These are phyloP conservation scores for Helostoma temminkii DNA, from an alignment of 2,797 vertebrate genomes.

Conservation along the genomic window DNA sequence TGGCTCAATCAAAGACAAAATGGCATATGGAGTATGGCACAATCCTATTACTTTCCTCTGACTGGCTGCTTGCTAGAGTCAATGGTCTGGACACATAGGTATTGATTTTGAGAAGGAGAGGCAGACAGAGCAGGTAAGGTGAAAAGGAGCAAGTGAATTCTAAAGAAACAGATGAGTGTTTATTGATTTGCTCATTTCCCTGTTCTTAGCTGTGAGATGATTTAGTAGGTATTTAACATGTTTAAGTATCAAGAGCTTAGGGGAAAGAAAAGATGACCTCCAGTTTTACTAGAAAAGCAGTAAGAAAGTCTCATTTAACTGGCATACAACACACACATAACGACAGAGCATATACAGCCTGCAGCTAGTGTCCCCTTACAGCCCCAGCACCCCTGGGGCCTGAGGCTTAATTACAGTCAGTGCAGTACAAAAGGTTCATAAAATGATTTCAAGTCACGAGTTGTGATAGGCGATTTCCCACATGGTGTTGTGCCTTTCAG, in stretches of 20 bases:
- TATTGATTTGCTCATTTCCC: slow-evolving; percentile 59
- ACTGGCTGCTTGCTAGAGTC: slow-evolving; percentile 43
- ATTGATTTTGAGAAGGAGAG: slow-evolving; percentile 40
- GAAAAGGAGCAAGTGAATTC: slow-evolving; percentile 32
- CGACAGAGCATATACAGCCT: background rate
- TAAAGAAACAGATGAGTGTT: slow-evolving; percentile 56
- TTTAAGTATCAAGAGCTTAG: slow-evolving; percentile 1
- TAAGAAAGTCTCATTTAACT: background rate
- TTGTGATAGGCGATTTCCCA: slow-evolving; percentile 44
- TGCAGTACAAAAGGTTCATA: slow-evolving; percentile 30
- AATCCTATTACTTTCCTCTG: slow-evolving; percentile 45
- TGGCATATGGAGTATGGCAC: slow-evolving; percentile 33
- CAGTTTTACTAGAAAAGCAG: slow-evolving; percentile 24
- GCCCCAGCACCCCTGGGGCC: background rate
- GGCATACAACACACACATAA: slow-evolving; percentile 5
- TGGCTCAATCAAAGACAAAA: slow-evolving; percentile 42
- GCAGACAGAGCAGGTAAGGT: background rate
- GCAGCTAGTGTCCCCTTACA: background rate
- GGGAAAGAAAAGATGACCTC: slow-evolving; percentile 25
- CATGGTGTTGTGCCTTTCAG: slow-evolving; percentile 61
- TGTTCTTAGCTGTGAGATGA: slow-evolving; percentile 31
- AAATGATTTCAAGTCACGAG: slow-evolving; percentile 46
- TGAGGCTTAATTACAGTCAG: slow-evolving; percentile 58
- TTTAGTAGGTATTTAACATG: slow-evolving; percentile 49
- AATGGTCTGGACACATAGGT: slow-evolving; percentile 44